phyloP scores from a whole-genome alignment of 2,888 invertebrate species.

The Arctia plantaginis region DNA sequence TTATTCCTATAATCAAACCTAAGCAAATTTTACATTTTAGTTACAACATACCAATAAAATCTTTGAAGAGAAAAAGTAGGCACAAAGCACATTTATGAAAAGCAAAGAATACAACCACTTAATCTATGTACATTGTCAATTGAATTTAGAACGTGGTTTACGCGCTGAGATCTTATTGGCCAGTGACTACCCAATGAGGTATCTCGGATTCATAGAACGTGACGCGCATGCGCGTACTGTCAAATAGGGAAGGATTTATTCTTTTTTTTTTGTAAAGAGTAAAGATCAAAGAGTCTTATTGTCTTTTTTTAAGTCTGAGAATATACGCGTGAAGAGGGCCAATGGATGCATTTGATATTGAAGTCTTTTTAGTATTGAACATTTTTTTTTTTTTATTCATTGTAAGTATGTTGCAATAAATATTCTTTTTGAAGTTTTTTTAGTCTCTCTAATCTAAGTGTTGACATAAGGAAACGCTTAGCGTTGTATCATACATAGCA shows the following conservation, averaged over 20 bases:
- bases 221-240: slow-evolving; percentile 67
- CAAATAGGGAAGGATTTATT: slow-evolving; percentile 55
- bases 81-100: neutral
- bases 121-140: slow-evolving; percentile 65
- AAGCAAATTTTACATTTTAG: neutral
- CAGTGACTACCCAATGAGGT: slow-evolving; percentile 62
- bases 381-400: too few relatives aligned
- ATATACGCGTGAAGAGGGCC: neutral
- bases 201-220: slow-evolving; percentile 57
- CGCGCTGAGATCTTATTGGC: slow-evolving; percentile 67
- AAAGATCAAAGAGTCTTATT: slow-evolving; percentile 25
- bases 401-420: too few relatives aligned
- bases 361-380: neutral
- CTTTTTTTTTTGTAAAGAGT: slow-evolving; percentile 31
- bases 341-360: neutral
- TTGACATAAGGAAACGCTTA: too few relatives aligned
- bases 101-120: slow-evolving; percentile 23
- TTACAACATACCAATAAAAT: neutral
- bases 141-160: slow-evolving; percentile 70
- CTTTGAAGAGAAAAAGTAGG: neutral
- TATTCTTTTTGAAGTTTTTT: too few relatives aligned
- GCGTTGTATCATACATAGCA: too few relatives aligned
- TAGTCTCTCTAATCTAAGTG: too few relatives aligned
- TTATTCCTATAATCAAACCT: neutral
- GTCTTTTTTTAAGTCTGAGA: slow-evolving; percentile 20